Percentiles rank a stretch among this genome's conserved stretches.
These are phyloP conservation scores for Aricia agestis DNA, from an alignment of 1,140 invertebrate genomes.

Conservation along the genomic window DNA sequence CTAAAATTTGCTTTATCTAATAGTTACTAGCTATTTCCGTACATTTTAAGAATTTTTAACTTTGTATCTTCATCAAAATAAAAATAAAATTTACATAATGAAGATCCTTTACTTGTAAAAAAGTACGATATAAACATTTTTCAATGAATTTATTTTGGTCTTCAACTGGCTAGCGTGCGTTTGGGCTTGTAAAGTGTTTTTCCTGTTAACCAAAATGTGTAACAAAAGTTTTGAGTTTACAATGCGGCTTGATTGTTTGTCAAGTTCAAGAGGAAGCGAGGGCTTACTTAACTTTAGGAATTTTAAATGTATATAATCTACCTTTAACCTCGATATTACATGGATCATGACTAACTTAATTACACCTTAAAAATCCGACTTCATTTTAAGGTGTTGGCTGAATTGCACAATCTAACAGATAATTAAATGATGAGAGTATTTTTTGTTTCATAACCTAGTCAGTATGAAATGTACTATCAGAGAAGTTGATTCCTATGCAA, in stretches of 20 bases:
- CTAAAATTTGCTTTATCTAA: no score
- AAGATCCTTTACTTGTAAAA: no score
- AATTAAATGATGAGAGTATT: background rate
- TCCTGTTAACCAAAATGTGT: slow-evolving; percentile 1
- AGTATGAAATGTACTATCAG: no score
- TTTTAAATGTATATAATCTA: no score
- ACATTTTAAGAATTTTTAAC: no score
- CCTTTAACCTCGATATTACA: no score
- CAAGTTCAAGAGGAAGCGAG: background rate
- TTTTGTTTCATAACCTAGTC: background rate
- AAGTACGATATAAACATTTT: no score
- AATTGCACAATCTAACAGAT: background rate
- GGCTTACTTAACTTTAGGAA: background rate
- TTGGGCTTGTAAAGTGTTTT: background rate
- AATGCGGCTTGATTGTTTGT: slow-evolving; percentile 42
- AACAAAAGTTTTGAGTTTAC: slow-evolving; percentile 3
- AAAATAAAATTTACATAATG: no score
- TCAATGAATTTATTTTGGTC: background rate
- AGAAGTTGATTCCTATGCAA: no score
- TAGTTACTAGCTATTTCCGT: no score
- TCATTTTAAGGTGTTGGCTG: slow-evolving; percentile 21
- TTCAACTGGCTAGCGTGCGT: background rate
- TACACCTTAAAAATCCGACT: background rate
- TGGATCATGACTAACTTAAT: background rate
- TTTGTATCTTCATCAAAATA: no score